Conservation (phyloP, 2,797 vertebrate genomes). For the Syngnathus rostellatus region DNA sequence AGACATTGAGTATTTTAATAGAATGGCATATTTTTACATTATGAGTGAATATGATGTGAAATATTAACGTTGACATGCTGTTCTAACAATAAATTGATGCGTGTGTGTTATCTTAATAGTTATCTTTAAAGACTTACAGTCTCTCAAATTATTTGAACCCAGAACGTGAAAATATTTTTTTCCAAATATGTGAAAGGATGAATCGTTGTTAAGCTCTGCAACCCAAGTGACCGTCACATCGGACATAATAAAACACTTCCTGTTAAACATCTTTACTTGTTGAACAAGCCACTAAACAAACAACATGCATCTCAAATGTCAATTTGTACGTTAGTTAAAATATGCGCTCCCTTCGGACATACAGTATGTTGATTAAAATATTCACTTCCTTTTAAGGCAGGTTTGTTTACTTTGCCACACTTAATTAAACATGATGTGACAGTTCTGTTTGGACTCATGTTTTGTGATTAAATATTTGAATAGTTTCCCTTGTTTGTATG, state of each 20-base stretch:
- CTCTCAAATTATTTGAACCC: not conserved
- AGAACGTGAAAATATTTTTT: not conserved
- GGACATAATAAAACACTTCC: not conserved
- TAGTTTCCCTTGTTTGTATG: constrained; percentile 1
- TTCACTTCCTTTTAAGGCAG: not conserved
- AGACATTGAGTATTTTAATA: no score
- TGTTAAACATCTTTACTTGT: not conserved
- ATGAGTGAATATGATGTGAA: not conserved
- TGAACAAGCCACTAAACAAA: not conserved
- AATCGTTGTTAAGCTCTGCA: not conserved
- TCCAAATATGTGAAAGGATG: not conserved
- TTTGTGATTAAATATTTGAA: constrained; percentile 1
- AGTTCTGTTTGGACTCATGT: not conserved
- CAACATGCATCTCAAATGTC: not conserved
- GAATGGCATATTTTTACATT: not conserved
- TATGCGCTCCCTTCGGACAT: not conserved
- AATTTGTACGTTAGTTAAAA: not conserved
- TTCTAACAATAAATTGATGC: not conserved
- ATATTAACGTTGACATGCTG: not conserved
- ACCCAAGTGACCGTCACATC: not conserved
- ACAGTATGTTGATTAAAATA: not conserved
- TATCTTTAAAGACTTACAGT: not conserved
- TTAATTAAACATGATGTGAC: not conserved
- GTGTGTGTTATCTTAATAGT: not conserved
- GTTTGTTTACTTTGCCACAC: not conserved